Base-by-base conservation (phyloP, 1,140 invertebrate species). In the Musca domestica region DNA sequence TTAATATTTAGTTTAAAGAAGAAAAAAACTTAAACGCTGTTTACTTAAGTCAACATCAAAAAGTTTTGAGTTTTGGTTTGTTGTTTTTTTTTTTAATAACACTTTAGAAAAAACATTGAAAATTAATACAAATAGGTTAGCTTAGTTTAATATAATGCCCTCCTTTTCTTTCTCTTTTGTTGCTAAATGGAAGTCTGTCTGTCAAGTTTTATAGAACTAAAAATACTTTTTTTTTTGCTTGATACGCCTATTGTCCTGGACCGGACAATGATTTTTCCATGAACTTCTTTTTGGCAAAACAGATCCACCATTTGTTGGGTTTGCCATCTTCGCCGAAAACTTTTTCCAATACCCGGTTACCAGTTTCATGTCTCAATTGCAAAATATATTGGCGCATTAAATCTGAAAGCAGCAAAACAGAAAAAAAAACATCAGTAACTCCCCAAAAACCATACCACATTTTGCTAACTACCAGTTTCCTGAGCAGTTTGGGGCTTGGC, bases 221-320 rank as follows among this genome's bases (percentile, higher is more conserved):
- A 41, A 41, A 41, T 41, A 41, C 34, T 41, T 41, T 41, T 7
- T 41, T 41, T 5, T 5, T 41, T 5, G 34, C 5, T 41, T 30
- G 27, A 4, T 30, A 9, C 9, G 34, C 49, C 69, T 74, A 81
- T 67, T 81, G 80, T 0, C 80, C 80, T 22, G 79, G 79, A 1
- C 79, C 79, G 17, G 79, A 77, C 7, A 99, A 84, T 51, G 95
- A 97, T 81, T 99, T 99, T 78, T 99, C 98, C 97, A 99, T 99
- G 80, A 99, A 99, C 86, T 97, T 98, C 87, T 96, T 98, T 80
- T 98, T 98, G 15, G 95, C 91, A 86, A 99, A 99, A 80, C 98
- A 99, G 27, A 98, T 85, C 98, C 98, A 99, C 98, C 98, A 99
- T 85, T 99, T 99, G 76, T 94, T 96, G 14, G 98, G 95, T 78